Evolutionary conservation across 2,797 vertebrate species (phyloP), one percentile per base, ranked within the genome.

Genomic region (Typhlichthys subterraneus): DNA sequence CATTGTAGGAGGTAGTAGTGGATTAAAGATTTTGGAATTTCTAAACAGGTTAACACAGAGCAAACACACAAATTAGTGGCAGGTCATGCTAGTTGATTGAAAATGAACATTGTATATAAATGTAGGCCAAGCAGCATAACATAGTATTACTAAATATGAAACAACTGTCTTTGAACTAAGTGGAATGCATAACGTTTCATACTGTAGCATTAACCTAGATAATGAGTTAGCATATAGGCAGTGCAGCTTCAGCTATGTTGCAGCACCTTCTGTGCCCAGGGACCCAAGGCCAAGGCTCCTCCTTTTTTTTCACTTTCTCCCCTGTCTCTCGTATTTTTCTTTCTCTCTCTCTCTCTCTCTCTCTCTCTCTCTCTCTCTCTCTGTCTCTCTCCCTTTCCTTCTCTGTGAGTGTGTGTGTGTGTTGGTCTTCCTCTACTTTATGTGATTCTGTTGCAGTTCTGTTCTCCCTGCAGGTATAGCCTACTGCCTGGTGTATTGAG

Each of bases 181-280:
- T 51, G 49, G 49, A 51, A n/a, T 5, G 19, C 50, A 19, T 52
- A 19, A 15, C 9, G 13, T 51, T n/a, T 51, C n/a, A 51, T 14
- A 55, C 63, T 60, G 19, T 64, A 69, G 72, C 42, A 75, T 65
- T 9, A 42, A 9, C 38, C 38, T 65, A 53, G 69, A 53, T 58
- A 57, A 69, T 72, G 68, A 65, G 70, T 73, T 62, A 76, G 57
- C 74, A 75, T 52, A 50, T 47, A 80, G 56, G 67, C 74, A 73
- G 65, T 50, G 67, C 53, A 82, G 76, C 73, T 80, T 73, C 53
- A 68, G 72, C 69, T 79, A 47, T 67, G 71, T 72, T 83, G 87
- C 84, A 92, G 93, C 94, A 93, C 94, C 94, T 93, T 91, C 92
- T 93, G 94, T 92, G 91, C 94, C 94, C 92, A 94, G 95, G 93